Base-by-base conservation (phyloP, 2,113 vertebrate species). In the Entelurus aequoreus region DNA sequence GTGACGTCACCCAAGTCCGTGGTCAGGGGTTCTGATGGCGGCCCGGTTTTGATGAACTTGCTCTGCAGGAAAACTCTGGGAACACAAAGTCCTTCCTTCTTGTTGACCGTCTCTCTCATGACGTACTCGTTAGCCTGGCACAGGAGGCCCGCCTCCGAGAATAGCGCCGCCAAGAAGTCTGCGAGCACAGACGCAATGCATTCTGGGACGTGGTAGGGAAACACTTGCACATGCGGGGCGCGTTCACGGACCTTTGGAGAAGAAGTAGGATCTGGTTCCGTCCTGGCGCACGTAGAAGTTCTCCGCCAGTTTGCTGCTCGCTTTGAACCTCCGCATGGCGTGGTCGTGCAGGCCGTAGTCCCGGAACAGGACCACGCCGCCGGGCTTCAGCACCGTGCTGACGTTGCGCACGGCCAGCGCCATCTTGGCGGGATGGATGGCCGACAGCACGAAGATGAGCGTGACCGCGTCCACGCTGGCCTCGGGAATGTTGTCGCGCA, bases 211-310 rank as follows among this genome's bases (percentile, higher is more conserved):
- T 21, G 50, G 19, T 52, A 8, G 48, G 8, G n/a, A 50, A 50
- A 16, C 4, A 28, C 28, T 28, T 28, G 28, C 28, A 28, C 28
- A 28, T 28, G 1, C 3, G 28, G 28, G 28, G 28, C 28, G 10
- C 12, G 14, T 19, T 6, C 4, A 62, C 92, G 89, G 62, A 98
- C 96, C 96, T 89, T 90, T 89, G 36, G 93, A 94, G 78, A 98
- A 99, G 85, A 98, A 98, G 84, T 91, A 98, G 0, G 95, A 93
- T 37, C 96, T 89, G 65, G 97, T 99, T 63, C 96, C 96, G 68
- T 99, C 95, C 80, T 99, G 96, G 36, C 97, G 89, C 7, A 95
- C 97, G 8, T 98, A 99, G 36, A 98, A 96, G 74, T 97, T 95
- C 65, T 98, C 92, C 69, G 92, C 94, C 69, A 99, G 91, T 73